Evolutionary conservation across 92 coral and sea anemone genomes (phyloP), one percentile per base, ranked within the genome.

Genomic region (Heliopora coerulea): DNA sequence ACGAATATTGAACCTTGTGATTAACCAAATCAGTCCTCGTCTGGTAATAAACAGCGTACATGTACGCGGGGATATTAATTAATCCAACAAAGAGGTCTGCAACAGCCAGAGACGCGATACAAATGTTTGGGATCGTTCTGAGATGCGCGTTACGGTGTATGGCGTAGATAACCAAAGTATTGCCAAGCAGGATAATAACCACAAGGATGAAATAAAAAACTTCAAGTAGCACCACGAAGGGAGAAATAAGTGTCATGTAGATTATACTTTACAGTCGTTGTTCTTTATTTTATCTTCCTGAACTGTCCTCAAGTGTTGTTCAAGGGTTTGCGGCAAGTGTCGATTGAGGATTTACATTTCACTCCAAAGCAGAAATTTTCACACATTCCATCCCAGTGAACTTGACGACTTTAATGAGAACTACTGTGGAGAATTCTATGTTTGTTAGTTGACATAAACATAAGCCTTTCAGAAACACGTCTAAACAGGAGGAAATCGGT

Each of bases 11-110:
- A 10, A 11, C 62, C 49, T 8, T 35, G n/a, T 2, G 30, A 48
- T 42, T 21, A 0, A 37, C 40, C 24, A 23, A 20, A 19, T 57
- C 25, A 49, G 17, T 14, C 42, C 50, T 46, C 52, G 14, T 3
- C 10, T 46, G 52, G 52, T 46, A 12, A 37, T 37, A 46, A 15
- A 15, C 18, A 31, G 61, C 11, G 61, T 56, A 56, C 30, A 56
- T 56, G 17, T 56, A 56, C 3, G 23, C 3, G 3, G 61, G 61
- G 61, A 56, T 56, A 15, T 56, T 56, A 28, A 56, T 56, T 3
- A 56, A 23, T 23, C 61, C 61, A 56, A 56, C 30, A 23, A 56
- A 56, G 2, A 56, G 61, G 23, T 56, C 61, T 13, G 61, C 29
- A 23, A 56, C 33, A 15, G 61, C 61, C 3, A 56, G 61, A 23